A percentile compares a stretch with the other conserved stretches of the same genome.
Evolutionary conservation across 2,113 vertebrate species (phyloP).

Genomic region (Clarias gariepinus): DNA sequence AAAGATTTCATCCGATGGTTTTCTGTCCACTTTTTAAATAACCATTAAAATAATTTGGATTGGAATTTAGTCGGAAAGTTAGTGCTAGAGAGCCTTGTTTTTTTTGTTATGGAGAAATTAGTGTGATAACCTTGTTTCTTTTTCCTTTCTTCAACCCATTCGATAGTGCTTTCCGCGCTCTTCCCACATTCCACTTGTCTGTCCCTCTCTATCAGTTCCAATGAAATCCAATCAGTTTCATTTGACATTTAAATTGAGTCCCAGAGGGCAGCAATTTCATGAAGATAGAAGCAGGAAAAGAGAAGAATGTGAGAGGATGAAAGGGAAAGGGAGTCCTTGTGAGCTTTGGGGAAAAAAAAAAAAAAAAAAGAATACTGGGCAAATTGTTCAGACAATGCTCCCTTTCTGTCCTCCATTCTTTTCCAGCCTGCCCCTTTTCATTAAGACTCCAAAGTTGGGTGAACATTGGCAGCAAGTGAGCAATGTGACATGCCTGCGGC

Average conservation of each 20-base stretch:
- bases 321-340: slow-evolving; percentile 25
- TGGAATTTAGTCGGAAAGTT: slow-evolving; percentile 18
- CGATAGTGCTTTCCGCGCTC: neutral
- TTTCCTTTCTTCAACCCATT: slow-evolving; percentile 18
- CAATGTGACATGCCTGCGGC: slow-evolving; percentile 59
- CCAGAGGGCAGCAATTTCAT: slow-evolving; percentile 48
- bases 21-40: slow-evolving; percentile 1
- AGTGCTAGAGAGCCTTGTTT: neutral
- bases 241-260: slow-evolving; percentile 71
- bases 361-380: slow-evolving; percentile 12
- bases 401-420: slow-evolving; percentile 35
- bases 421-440: slow-evolving; percentile 39
- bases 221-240: slow-evolving; percentile 67
- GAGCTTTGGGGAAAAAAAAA: slow-evolving; percentile 13
- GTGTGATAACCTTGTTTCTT: slow-evolving; percentile 24
- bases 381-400: slow-evolving; percentile 38
- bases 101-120: slow-evolving; percentile 47
- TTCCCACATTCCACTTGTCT: slow-evolving; percentile 7
- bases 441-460: slow-evolving; percentile 49
- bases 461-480: slow-evolving; percentile 35
- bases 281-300: slow-evolving; percentile 39
- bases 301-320: slow-evolving; percentile 28
- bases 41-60: neutral
- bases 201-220: slow-evolving; percentile 50
- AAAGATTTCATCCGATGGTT: neutral